Conservation (phyloP, 2,113 vertebrate species). For the Setophaga kirtlandii region DNA sequence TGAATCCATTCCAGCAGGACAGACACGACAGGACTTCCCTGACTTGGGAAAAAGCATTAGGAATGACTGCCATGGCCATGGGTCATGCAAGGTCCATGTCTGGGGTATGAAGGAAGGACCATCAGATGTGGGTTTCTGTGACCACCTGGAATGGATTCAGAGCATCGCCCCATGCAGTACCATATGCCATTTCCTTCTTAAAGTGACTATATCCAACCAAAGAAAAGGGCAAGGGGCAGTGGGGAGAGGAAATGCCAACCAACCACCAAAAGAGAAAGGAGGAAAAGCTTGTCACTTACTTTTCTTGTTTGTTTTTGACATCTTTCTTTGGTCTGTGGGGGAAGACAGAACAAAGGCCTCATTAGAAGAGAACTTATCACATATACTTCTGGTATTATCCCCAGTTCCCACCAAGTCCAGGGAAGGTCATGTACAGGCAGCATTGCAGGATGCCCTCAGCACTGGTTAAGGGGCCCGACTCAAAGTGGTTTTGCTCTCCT, state of each 20-base stretch:
- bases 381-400: not conserved
- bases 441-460: not conserved
- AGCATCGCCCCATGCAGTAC: conserved; percentile 16
- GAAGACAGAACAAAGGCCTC: conserved; percentile 63
- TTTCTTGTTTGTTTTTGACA: conserved; percentile 87
- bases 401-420: not conserved
- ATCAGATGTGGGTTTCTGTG: conserved; percentile 32
- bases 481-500: not conserved
- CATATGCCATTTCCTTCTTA: conserved; percentile 19
- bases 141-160: conserved; percentile 68
- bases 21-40: not conserved
- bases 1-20: conserved; percentile 50
- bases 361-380: conserved; percentile 34
- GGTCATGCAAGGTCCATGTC: conserved; percentile 49
- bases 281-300: conserved; percentile 83
- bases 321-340: conserved; percentile 91
- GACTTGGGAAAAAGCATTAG: conserved; percentile 16
- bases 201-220: conserved; percentile 33
- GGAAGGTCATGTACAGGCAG: not conserved
- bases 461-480: not conserved
- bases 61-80: conserved; percentile 35
- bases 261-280: conserved; percentile 46
- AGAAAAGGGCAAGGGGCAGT: conserved; percentile 29
- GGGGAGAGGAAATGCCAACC: conserved; percentile 41
- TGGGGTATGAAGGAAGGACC: conserved; percentile 41